phyloP scores from a whole-genome alignment of 2,113 vertebrate genomes.

The Xiphophorus maculatus region DNA sequence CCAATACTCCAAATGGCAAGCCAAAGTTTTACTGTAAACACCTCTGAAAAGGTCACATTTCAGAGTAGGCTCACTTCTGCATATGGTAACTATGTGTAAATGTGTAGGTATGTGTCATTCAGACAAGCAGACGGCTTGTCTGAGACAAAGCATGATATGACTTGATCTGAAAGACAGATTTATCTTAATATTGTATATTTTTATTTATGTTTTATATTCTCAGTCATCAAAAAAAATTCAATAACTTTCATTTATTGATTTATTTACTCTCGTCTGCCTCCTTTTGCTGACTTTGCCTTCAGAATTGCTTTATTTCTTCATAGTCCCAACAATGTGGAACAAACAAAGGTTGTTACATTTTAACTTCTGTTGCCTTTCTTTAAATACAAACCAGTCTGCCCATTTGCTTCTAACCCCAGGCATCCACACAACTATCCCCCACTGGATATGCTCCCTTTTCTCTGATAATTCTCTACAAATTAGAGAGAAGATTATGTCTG shows the following conservation, averaged over 20 bases:
- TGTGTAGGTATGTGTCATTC: not conserved
- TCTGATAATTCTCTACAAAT: not conserved
- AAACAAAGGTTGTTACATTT: not conserved
- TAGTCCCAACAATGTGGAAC: too few relatives aligned
- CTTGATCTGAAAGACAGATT: not conserved
- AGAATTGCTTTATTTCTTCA: too few relatives aligned
- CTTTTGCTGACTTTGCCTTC: too few relatives aligned
- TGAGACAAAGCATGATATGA: fast-evolving
- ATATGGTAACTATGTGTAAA: slow-evolving; percentile 1
- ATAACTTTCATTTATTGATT: too few relatives aligned
- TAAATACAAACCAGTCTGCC: not conserved
- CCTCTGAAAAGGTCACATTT: slow-evolving; percentile 62
- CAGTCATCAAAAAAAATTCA: too few relatives aligned
- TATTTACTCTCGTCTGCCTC: too few relatives aligned
- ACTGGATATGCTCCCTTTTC: not conserved
- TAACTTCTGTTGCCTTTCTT: not conserved
- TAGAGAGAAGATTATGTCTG: not conserved
- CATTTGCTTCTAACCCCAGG: not conserved
- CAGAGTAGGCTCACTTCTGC: slow-evolving; percentile 14
- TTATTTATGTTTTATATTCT: too few relatives aligned
- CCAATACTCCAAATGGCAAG: slow-evolving; percentile 67
- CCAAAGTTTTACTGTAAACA: slow-evolving; percentile 29
- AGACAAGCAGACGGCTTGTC: not conserved
- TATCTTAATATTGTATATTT: not conserved
- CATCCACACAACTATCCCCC: not conserved